Percentiles rank a stretch among this genome's conserved stretches.
Conservation (phyloP, 1,140 invertebrate genomes). For the Brachionus paranguensis region DNA sequence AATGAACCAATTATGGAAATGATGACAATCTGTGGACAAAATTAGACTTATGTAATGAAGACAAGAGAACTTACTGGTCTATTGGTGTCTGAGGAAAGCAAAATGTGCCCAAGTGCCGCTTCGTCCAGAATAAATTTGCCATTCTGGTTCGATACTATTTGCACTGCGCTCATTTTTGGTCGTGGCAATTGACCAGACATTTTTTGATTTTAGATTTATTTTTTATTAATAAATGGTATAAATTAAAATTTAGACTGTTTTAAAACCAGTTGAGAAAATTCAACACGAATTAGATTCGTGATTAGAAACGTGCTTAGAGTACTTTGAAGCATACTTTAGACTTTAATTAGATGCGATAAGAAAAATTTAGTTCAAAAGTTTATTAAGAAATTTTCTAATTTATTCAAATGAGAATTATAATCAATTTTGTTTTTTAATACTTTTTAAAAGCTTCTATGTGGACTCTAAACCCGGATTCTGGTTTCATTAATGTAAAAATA, state of each 20-base stretch:
- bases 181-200: constrained; percentile 3
- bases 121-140: constrained; percentile 1
- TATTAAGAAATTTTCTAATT: neutral
- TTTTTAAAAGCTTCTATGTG: neutral
- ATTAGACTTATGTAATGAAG: neutral
- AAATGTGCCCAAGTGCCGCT: neutral
- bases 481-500: too few species aligned
- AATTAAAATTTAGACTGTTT: neutral
- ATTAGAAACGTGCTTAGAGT: neutral
- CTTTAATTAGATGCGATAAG: neutral
- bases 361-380: neutral
- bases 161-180: neutral
- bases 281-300: neutral
- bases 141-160: constrained; percentile 2
- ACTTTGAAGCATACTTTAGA: neutral
- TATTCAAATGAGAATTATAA: neutral
- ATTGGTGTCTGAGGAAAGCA: neutral
- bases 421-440: neutral
- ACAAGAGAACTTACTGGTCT: neutral
- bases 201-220: neutral
- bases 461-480: neutral
- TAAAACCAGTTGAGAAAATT: too few species aligned
- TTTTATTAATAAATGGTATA: neutral
- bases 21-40: neutral
- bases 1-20: constrained; percentile 70